Base-by-base conservation (phyloP, 2,888 invertebrate species). In the Dione vanillae region DNA sequence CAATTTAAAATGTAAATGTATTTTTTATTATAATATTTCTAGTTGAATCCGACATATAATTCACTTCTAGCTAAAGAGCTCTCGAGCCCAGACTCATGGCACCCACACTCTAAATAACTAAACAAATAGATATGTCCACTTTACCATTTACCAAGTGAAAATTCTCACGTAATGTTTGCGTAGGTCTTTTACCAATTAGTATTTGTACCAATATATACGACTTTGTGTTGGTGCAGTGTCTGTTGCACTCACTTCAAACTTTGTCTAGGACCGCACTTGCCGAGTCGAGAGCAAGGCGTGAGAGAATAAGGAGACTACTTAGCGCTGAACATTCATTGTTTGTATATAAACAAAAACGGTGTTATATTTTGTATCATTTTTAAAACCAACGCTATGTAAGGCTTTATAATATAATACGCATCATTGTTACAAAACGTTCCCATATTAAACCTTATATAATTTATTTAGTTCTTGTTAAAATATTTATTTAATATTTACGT, bases 101-200 rank as follows among this genome's bases (percentile, higher is more conserved):
- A 91, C 91, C 87, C 89, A 90, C 91, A 88, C 92, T 86, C 92
- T 93, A 93, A 92, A 87, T 85, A 90, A 89, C 86, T 90, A 91
- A 84, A 82, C 90, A 93, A 92, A 92, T 87, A 92, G 83, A 85
- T 89, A 83, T 90, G 87, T 91, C 90, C 91, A 91, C 89, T 92
- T 90, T 89, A 90, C 91, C 91, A 92, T 92, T 92, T 90, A 92
- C 91, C 83, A 79, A 87, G 89, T 91, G 89, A 92, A 92, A 92
- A 90, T 90, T 89, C 88, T 87, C 91, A 88, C 88, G 89, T 89
- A 83, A 78, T 92, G 91, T 92, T 92, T 92, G 91, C 86, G 87
- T 89, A 91, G 92, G 92, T 87, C 91, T 92, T 90, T 91, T 90
- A 91, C 90, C 90, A 92, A 92, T 92, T 92, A 92, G 90, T 91